Evolutionary conservation across 1,140 invertebrate species (phyloP).

Genomic region (Ips nitidus): DNA sequence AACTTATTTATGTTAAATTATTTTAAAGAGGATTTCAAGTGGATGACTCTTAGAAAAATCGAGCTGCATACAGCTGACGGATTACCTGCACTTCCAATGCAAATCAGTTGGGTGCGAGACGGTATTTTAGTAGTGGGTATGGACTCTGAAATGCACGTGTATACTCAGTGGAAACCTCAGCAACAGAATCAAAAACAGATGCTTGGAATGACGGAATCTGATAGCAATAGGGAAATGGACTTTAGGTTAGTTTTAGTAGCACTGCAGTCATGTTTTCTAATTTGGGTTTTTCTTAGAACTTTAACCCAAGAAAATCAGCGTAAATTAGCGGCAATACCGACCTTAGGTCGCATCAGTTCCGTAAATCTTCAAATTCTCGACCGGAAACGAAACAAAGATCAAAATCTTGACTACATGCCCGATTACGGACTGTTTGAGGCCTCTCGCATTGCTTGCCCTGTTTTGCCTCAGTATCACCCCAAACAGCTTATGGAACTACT

Average conservation of each 20-base stretch:
- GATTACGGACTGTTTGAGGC: slow-evolving; percentile 96
- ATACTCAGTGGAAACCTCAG: slow-evolving; percentile 94
- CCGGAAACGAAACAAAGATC: slow-evolving; percentile 66
- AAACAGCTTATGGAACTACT: slow-evolving; percentile 98
- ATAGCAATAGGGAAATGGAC: slow-evolving; percentile 62
- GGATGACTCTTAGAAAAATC: slow-evolving; percentile 94
- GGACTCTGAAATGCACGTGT: slow-evolving; percentile 99
- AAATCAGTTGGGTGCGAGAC: slow-evolving; percentile 97
- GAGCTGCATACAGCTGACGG: slow-evolving; percentile 93
- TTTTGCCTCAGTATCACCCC: slow-evolving; percentile 99
- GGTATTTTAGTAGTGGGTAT: slow-evolving; percentile 98
- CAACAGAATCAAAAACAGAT: slow-evolving; percentile 47
- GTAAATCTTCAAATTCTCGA: slow-evolving; percentile 78
- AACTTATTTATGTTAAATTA: too few species aligned
- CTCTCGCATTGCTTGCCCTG: slow-evolving; percentile 92
- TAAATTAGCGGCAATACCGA: slow-evolving; percentile 75
- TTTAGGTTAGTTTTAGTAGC: slow-evolving; percentile 51
- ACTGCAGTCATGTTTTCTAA: not conserved
- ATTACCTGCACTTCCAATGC: slow-evolving; percentile 94
- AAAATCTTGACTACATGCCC: slow-evolving; percentile 76
- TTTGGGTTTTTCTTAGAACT: slow-evolving; percentile 61
- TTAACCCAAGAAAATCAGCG: slow-evolving; percentile 73
- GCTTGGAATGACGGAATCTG: slow-evolving; percentile 33
- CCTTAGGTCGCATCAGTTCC: slow-evolving; percentile 77
- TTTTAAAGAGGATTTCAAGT: slow-evolving; percentile 77